Evolutionary conservation across 2,113 vertebrate genomes (phyloP).

Genomic region (Etia nguti): DNA sequence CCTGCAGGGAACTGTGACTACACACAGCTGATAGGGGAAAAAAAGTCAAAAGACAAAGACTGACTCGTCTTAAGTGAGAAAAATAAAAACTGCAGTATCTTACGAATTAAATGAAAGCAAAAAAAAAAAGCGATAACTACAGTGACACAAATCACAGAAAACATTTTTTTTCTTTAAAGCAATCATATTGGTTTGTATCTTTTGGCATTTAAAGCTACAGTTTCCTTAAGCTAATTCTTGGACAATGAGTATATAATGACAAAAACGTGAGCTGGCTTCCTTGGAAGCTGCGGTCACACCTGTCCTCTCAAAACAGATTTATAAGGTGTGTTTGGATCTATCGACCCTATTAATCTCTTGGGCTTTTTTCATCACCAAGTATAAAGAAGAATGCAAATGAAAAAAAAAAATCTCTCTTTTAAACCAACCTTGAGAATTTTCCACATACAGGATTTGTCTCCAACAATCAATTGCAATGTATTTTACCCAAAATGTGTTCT

Average conservation of each 20-base stretch:
- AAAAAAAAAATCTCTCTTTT: neutral
- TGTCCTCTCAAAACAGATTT: conserved; percentile 8
- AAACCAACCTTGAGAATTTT: conserved; percentile 19
- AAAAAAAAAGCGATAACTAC: neutral
- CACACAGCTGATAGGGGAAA: neutral
- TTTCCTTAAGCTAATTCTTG: neutral
- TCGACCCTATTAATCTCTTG: neutral
- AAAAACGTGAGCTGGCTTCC: neutral
- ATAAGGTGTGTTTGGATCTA: conserved; percentile 4
- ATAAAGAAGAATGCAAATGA: conserved; percentile 13
- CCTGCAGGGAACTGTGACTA: conserved; percentile 12
- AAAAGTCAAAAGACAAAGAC: conserved; percentile 7
- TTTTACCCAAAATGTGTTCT: neutral
- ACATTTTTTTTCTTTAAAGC: neutral
- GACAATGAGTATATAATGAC: conserved; percentile 2
- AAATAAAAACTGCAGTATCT: neutral
- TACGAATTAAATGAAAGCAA: neutral
- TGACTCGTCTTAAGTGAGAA: neutral
- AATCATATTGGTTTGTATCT: neutral
- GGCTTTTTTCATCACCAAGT: conserved; percentile 30
- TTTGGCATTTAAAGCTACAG: neutral
- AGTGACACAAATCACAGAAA: neutral
- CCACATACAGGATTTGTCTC: neutral
- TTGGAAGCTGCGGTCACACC: neutral
- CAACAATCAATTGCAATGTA: neutral